Conservation (phyloP, 2,113 vertebrate species). For the Cygnus buccinator region DNA sequence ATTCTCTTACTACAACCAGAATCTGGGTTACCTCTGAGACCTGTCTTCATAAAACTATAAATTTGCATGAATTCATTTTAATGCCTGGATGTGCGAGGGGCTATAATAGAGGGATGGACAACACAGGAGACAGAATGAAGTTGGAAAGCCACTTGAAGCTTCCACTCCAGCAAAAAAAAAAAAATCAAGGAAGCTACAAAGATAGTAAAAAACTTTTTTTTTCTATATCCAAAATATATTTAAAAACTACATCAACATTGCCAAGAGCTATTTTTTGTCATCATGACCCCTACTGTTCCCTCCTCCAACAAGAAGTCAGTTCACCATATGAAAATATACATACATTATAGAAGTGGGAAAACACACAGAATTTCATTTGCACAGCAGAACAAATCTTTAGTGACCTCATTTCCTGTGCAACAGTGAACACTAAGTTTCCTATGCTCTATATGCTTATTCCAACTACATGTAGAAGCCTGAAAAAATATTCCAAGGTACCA, state of each 20-base stretch:
- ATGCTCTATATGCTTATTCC: not conserved
- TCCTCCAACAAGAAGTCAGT: not conserved
- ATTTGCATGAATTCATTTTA: too few relatives aligned
- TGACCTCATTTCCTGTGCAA: not conserved
- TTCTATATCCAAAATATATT: not conserved
- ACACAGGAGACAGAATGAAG: not conserved
- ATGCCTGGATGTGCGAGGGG: not conserved
- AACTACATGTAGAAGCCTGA: not conserved
- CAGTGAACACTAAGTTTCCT: not conserved
- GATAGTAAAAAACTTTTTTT: not conserved
- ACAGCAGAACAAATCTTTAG: conserved; percentile 18
- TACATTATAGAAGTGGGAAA: not conserved
- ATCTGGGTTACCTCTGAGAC: not conserved
- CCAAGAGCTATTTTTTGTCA: too few relatives aligned
- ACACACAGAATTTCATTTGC: not conserved
- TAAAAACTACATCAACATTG: not conserved
- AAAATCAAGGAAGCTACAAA: not conserved
- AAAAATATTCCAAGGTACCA: not conserved
- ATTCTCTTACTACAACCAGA: not conserved
- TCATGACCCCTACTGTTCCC: too few relatives aligned
- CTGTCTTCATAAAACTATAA: too few relatives aligned
- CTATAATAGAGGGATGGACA: not conserved
- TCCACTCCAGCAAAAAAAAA: too few relatives aligned
- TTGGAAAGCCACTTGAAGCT: not conserved
- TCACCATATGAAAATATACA: not conserved